A percentile compares a stretch with the other conserved stretches of the same genome.
Conservation (phyloP, 2,113 vertebrate genomes). For the Antennarius striatus region DNA sequence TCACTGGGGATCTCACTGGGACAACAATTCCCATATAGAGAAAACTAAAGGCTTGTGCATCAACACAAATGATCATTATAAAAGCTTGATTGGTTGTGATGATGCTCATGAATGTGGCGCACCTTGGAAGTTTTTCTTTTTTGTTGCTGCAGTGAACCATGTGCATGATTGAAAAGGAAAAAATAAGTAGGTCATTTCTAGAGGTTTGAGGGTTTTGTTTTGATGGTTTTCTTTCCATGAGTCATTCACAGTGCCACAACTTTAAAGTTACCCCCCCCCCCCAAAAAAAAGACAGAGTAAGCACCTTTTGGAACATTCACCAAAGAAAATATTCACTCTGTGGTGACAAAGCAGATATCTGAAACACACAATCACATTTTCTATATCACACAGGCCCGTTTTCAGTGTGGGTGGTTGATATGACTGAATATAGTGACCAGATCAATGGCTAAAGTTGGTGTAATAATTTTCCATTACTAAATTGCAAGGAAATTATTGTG, state of each 20-base stretch:
- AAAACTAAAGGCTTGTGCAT: conserved; percentile 45
- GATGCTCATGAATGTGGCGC: neutral
- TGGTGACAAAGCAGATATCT: neutral
- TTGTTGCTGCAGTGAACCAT: conserved; percentile 1
- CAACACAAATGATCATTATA: conserved; percentile 4
- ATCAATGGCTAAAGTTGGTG: neutral
- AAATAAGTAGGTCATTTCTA: conserved; percentile 28
- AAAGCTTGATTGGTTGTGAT: neutral
- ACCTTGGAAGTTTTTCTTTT: too few relatives aligned
- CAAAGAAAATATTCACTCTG: neutral
- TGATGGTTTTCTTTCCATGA: conserved; percentile 56
- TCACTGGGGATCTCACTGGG: conserved; percentile 53
- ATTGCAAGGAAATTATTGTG: neutral
- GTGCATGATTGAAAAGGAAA: conserved; percentile 29
- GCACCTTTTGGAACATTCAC: conserved; percentile 5
- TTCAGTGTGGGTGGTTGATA: neutral
- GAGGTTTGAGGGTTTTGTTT: conserved; percentile 55
- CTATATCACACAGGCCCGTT: neutral
- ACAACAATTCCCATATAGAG: conserved; percentile 36
- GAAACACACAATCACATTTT: neutral
- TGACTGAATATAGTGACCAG: neutral
- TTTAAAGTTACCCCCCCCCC: too few relatives aligned
- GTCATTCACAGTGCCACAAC: conserved; percentile 42
- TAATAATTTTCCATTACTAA: neutral
- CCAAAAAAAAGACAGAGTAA: conserved; percentile 21